These are phyloP conservation scores for Chiridota heheva DNA, from an alignment of 35 echinoderm and acorn worm genomes.

Conservation along the genomic window DNA sequence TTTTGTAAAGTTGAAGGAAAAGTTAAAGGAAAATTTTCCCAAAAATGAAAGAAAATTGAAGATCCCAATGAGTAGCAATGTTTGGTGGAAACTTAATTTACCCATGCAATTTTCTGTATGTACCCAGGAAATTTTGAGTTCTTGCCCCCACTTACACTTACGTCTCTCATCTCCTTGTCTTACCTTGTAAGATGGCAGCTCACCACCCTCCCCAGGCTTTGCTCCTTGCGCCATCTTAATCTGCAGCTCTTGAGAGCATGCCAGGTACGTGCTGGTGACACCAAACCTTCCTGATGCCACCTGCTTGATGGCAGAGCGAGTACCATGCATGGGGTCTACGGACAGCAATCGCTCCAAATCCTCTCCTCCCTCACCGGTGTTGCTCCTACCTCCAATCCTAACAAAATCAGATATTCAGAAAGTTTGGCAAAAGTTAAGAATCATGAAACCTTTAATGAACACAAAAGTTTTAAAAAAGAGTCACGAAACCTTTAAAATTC, in stretches of 20 bases:
- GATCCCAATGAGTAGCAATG: no score
- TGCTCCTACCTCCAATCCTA: slow-evolving; percentile 93
- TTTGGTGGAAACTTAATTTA: no score
- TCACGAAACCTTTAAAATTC: no score
- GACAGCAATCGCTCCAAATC: slow-evolving; percentile 67
- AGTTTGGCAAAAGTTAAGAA: neutral
- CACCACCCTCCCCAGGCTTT: slow-evolving; percentile 94
- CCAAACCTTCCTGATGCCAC: slow-evolving; percentile 97
- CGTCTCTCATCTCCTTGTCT: no score
- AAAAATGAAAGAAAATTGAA: no score
- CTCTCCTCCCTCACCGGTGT: slow-evolving; percentile 96
- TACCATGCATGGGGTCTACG: slow-evolving; percentile 64
- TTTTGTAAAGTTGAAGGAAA: no score
- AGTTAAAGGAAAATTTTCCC: no score
- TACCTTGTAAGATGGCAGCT: slow-evolving; percentile 91
- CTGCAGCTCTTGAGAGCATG: slow-evolving; percentile 91
- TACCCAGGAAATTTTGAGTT: no score
- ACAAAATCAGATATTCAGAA: neutral
- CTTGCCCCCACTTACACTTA: no score
- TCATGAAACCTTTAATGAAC: no score
- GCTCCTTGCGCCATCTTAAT: slow-evolving; percentile 99
- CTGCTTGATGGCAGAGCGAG: slow-evolving; percentile 90
- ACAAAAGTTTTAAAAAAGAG: no score
- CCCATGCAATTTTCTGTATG: no score
- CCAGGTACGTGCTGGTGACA: slow-evolving; percentile 92